Evolutionary conservation across 2,797 vertebrate species (phyloP), one percentile per base, ranked within the genome.

Genomic region (Girardinus metallicus): DNA sequence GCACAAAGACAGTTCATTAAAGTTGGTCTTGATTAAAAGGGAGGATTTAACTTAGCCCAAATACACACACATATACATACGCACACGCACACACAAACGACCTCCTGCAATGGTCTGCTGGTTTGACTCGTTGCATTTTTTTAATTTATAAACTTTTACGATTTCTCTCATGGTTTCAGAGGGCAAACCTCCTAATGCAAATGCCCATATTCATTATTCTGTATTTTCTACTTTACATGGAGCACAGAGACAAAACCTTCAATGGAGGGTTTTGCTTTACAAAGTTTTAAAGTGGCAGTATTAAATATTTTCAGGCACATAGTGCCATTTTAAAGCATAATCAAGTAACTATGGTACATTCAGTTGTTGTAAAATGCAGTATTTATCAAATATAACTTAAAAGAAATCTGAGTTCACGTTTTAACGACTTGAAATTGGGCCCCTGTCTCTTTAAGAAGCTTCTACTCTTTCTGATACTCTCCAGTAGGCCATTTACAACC

Each of bases 1-100:
- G 93, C 91, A 91, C 92, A 93, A 83, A 94, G 94, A 94, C 94
- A 95, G 90, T 95, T 95, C 94, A 95, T 95, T 96, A 95, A 94
- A 96, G 94, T 91, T 92, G 77, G 87, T 79, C 88, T 95, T 95
- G 95, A 95, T 95, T 95, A 95, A 94, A 95, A 92, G 87, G 88
- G 90, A 92, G 91, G 79, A 77, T 78, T 76, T 80, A 84, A 53
- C 74, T 62, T 68, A 68, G 64, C 47, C 10, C 15, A 5, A 41
- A 77, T 60, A 74, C 73, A 79, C 85, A 83, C 72, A 84, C 53
- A 75, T 70, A 74, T 64, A 73, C 31, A 81, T 74, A 79, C 64
- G 74, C 74, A 49, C 44, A 21, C 44, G 55, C 80, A 75, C 53
- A 36, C 46, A 64, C 41, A 75, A 74, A 75, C 49, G 34, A 44